Base-by-base conservation (phyloP, 2,888 invertebrate species). In the Siphlonurus alternatus region DNA sequence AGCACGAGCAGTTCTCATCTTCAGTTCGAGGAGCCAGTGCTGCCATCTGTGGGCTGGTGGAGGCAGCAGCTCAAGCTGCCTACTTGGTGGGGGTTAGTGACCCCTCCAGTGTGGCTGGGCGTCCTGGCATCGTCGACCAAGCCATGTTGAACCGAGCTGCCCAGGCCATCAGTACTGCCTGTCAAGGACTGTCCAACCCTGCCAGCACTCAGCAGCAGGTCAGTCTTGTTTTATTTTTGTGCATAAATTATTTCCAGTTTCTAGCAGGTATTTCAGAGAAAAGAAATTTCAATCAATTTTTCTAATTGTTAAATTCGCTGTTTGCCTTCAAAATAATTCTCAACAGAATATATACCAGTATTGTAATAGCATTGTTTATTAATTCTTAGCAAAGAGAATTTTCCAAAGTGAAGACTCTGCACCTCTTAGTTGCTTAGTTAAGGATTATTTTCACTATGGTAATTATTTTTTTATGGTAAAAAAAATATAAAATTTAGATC, bases 41-140 rank as follows among this genome's bases (percentile, higher is more conserved):
- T 63, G 89, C 95, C 0, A 93, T 98, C 64, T 93, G 93, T 72
- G 92, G 91, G 0, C 78, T 98, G 23, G 89, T 95, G 24, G 96
- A 98, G 78, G 89, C 92, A 60, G 87, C 94, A 0, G 93, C 94
- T 1, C 97, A 96, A 77, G 90, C 95, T 0, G 95, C 96, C 0
- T 99, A 98, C 74, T 78, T 98, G 70, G 88, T 97, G 69, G 98
- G 93, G 0, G 89, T 94, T 1, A 91, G 96, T 0, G 94, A 98
- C 76, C 86, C 90, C 38, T 87, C 88, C 1, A 92, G 92, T 66
- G 88, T 88, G 20, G 90, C 93, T 0, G 97, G 96, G 0, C 81
- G 91, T 7, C 85, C 90, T 0, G 94, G 94, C 0, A 79, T 95
- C 10, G 89, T 96, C 23, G 94, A 96, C 75, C 89, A 91, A 74